Conservation (phyloP, 2,113 vertebrate genomes). For the Pipa parva region DNA sequence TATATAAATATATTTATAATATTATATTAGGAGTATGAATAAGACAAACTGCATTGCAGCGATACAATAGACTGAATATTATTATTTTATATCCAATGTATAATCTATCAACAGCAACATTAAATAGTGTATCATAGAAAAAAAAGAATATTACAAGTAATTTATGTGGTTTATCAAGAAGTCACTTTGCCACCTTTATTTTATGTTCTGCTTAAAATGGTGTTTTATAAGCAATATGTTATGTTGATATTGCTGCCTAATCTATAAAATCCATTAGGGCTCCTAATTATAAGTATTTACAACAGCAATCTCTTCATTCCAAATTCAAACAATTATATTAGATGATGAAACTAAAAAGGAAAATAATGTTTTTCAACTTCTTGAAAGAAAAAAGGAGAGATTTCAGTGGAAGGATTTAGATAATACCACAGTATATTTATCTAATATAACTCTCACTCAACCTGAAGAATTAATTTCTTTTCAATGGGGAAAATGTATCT, state of each 20-base stretch:
- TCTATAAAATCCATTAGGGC: slow-evolving; percentile 29
- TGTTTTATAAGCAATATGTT: slow-evolving; percentile 23
- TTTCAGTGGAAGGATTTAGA: neutral
- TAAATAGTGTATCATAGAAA: too few species aligned
- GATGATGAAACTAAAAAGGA: slow-evolving; percentile 18
- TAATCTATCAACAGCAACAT: too few species aligned
- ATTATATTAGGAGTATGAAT: too few species aligned
- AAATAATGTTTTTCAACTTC: slow-evolving; percentile 10
- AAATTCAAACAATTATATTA: slow-evolving; percentile 22
- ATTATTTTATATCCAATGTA: too few species aligned
- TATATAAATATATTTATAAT: too few species aligned
- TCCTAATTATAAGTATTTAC: slow-evolving; percentile 34
- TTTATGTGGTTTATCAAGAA: neutral
- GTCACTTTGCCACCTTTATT: neutral
- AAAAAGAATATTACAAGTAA: too few species aligned
- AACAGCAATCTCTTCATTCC: neutral
- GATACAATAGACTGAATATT: too few species aligned
- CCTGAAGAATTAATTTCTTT: slow-evolving; percentile 5
- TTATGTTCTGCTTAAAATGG: neutral
- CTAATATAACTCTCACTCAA: neutral
- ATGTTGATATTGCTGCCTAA: slow-evolving; percentile 27
- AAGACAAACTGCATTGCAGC: too few species aligned
- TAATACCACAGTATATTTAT: neutral
- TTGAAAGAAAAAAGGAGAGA: neutral
- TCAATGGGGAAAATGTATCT: neutral